Evolutionary conservation across 37 sponge, comb jelly and placozoan species (phyloP).

Genomic region (Oscarella lobularis): DNA sequence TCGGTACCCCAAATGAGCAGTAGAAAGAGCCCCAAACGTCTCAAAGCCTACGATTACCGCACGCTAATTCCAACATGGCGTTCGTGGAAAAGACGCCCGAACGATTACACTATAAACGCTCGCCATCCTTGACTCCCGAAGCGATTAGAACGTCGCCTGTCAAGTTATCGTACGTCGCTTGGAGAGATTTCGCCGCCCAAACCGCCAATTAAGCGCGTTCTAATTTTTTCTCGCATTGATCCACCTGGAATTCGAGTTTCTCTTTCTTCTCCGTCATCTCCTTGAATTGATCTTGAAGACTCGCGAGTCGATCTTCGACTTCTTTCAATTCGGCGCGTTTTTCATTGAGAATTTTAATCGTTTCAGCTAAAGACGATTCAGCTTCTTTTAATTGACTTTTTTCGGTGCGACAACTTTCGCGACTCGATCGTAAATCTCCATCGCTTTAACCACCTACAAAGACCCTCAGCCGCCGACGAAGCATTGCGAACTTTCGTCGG

Average conservation of each 20-base stretch:
- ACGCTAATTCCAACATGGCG: too few relatives aligned
- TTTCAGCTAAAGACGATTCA: slow-evolving; percentile 56
- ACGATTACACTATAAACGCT: too few relatives aligned
- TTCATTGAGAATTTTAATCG: slow-evolving; percentile 67
- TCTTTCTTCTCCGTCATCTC: slow-evolving; percentile 90
- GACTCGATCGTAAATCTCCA: slow-evolving; percentile 98
- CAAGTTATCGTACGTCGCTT: slow-evolving; percentile 84
- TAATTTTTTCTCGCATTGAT: slow-evolving; percentile 91
- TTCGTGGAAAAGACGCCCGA: too few relatives aligned
- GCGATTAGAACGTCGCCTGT: slow-evolving; percentile 94
- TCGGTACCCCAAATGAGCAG: too few relatives aligned
- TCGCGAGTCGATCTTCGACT: slow-evolving; percentile 83
- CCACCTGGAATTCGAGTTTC: slow-evolving; percentile 79
- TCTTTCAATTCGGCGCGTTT: slow-evolving; percentile 85
- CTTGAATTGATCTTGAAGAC: slow-evolving; percentile 65
- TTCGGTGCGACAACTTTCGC: slow-evolving; percentile 98
- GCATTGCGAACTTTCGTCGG: slow-evolving; percentile 88
- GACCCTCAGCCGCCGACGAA: slow-evolving; percentile 96
- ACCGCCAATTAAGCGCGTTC: slow-evolving; percentile 94
- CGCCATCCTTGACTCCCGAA: slow-evolving; percentile 88
- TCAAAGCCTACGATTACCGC: too few relatives aligned
- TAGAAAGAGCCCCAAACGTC: too few relatives aligned
- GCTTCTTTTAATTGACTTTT: slow-evolving; percentile 83
- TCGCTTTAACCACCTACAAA: slow-evolving; percentile 89
- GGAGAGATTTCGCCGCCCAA: slow-evolving; percentile 71